Evolutionary conservation across 2,888 invertebrate species (phyloP), one percentile per base, ranked within the genome.

Genomic region (Asteroscopus sphinx): DNA sequence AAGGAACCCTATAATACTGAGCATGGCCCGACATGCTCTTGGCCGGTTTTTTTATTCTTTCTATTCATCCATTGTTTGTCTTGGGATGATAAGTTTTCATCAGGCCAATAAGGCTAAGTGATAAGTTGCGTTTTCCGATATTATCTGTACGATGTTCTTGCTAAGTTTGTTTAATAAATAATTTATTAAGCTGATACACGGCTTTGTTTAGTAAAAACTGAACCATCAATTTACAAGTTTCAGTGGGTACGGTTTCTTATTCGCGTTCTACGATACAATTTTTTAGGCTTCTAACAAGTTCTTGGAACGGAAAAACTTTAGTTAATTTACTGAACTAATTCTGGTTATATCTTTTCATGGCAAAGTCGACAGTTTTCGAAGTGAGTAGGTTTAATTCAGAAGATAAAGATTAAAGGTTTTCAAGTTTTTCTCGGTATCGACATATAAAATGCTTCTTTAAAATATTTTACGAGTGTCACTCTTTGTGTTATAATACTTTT

Each of bases 21-120:
- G n/a, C n/a, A n/a, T n/a, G n/a, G n/a, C n/a, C n/a, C n/a, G n/a
- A n/a, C n/a, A n/a, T n/a, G n/a, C n/a, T n/a, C n/a, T n/a, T n/a
- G n/a, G n/a, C n/a, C n/a, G n/a, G n/a, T n/a, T n/a, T n/a, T n/a
- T 70, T 70, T 72, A 56, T 60, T 60, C 32, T 42, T 46, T 46
- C 30, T 54, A 66, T 69, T 66, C 69, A 57, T 53, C 63, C 35
- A 56, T 74, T 72, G 72, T 72, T 72, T 72, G 56, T 51, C 54
- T 46, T 25, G 42, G 12, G 71, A 59, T 67, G 57, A 70, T 74
- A 73, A 70, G 75, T 74, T 73, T 70, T 62, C 67, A 70, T 72
- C 74, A 70, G 49, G 39, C 52, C 47, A 60, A 62, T 74, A 67
- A 53, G 39, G 37, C 49, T 73, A 73, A 73, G 72, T 74, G 75